These are phyloP conservation scores for Paraescarpia echinospica DNA, from an alignment of 1,140 invertebrate species.

Conservation along the genomic window DNA sequence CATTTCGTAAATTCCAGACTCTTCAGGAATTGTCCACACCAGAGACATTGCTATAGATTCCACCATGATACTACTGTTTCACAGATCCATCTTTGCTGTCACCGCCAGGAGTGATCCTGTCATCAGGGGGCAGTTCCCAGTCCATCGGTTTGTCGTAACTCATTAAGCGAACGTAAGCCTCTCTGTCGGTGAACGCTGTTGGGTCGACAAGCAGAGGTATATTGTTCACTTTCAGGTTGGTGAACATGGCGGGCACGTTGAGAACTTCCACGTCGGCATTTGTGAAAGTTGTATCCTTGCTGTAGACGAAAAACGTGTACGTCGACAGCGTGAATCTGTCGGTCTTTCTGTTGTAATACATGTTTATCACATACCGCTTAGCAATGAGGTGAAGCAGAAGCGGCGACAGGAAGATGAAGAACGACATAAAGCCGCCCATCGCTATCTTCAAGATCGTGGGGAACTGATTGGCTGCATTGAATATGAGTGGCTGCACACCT, in stretches of 20 bases:
- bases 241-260: constrained; percentile 79
- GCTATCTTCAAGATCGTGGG: constrained; percentile 59
- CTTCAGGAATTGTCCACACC: not conserved
- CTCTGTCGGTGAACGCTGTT: constrained; percentile 67
- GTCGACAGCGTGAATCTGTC: constrained; percentile 42
- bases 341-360: constrained; percentile 68
- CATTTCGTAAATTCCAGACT: not conserved
- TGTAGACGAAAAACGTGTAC: constrained; percentile 39
- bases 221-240: constrained; percentile 70
- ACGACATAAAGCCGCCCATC: constrained; percentile 68
- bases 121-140: constrained; percentile 28
- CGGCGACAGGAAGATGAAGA: constrained; percentile 82
- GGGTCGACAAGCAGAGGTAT: constrained; percentile 77
- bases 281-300: constrained; percentile 37
- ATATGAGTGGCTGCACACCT: constrained; percentile 72
- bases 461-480: constrained; percentile 40
- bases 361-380: constrained; percentile 80
- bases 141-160: constrained; percentile 88
- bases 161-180: constrained; percentile 82
- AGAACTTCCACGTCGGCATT: constrained; percentile 75
- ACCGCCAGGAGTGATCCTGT: not conserved
- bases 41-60: not conserved
- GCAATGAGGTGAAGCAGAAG: constrained; percentile 78
- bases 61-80: not conserved
- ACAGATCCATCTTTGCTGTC: not conserved